phyloP scores from a whole-genome alignment of 2,888 invertebrate species.

The Eugnorisma glareosa region DNA sequence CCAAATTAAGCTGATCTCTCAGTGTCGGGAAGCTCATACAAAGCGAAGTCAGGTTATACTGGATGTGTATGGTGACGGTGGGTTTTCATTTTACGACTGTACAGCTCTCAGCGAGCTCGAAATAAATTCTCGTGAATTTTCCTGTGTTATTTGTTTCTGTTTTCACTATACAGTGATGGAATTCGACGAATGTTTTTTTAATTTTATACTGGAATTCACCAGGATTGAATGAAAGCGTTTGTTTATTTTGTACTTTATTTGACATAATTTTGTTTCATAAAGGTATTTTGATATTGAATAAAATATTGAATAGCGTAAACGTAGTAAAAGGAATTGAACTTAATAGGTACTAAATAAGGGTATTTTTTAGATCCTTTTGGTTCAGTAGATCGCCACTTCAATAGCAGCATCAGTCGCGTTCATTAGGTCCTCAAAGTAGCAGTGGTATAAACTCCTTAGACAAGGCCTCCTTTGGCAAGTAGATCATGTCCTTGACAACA shows the following conservation, averaged over 20 bases:
- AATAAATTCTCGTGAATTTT: slow-evolving; percentile 45
- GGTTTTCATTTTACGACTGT: slow-evolving; percentile 38
- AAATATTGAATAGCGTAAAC: background rate
- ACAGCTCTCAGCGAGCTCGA: slow-evolving; percentile 3
- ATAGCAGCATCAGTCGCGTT: background rate
- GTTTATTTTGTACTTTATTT: slow-evolving; percentile 5
- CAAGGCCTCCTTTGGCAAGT: background rate
- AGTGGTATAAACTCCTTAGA: background rate
- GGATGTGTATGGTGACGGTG: too few relatives aligned
- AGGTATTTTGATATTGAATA: background rate
- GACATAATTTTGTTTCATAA: background rate
- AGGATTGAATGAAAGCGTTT: slow-evolving; percentile 1
- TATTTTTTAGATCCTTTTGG: background rate
- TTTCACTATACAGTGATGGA: slow-evolving; percentile 12
- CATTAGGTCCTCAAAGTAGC: background rate
- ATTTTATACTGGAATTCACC: slow-evolving; percentile 11
- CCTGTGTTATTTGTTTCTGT: slow-evolving; percentile 22
- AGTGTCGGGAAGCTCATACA: too few relatives aligned
- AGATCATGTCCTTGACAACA: background rate
- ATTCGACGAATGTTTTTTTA: slow-evolving; percentile 8
- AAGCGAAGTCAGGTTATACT: too few relatives aligned
- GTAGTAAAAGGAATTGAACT: background rate
- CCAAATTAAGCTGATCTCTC: too few relatives aligned
- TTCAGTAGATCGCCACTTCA: background rate
- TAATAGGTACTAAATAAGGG: background rate